Evolutionary conservation across 2,888 invertebrate genomes (phyloP).

Genomic region (Drosophila eohydei): DNA sequence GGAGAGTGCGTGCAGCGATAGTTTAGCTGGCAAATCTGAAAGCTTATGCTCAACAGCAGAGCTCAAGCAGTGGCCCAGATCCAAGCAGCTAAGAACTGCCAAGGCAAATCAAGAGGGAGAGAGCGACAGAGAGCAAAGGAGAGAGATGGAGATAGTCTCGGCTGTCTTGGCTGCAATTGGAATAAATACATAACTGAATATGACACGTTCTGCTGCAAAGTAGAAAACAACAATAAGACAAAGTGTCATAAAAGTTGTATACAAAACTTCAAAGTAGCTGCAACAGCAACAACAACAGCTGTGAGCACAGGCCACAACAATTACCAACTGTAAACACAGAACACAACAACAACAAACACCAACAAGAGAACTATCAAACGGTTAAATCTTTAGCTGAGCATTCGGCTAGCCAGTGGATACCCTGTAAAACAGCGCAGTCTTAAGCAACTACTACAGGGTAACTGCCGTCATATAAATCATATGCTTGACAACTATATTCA

Average conservation of each 20-base stretch:
- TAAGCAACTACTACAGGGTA: neutral
- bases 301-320: slow-evolving; percentile 43
- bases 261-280: slow-evolving; percentile 77
- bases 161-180: slow-evolving; percentile 38
- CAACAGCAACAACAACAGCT: slow-evolving; percentile 46
- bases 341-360: slow-evolving; percentile 23
- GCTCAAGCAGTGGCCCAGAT: slow-evolving; percentile 47
- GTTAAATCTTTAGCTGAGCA: neutral
- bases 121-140: neutral
- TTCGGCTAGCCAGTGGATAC: slow-evolving; percentile 3
- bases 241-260: slow-evolving; percentile 80
- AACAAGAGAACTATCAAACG: neutral
- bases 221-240: slow-evolving; percentile 75
- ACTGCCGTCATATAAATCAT: no score
- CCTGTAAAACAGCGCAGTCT: neutral
- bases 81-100: slow-evolving; percentile 35
- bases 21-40: slow-evolving; percentile 63
- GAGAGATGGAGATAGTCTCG: neutral
- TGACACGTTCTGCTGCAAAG: slow-evolving; percentile 76
- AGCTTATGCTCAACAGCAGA: slow-evolving; percentile 68
- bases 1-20: slow-evolving; percentile 6
- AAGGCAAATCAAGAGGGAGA: neutral
- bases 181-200: slow-evolving; percentile 73
- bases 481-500: neutral
- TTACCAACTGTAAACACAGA: slow-evolving; percentile 55